Conservation (phyloP, 2,113 vertebrate species). For the Vidua chalybeata region DNA sequence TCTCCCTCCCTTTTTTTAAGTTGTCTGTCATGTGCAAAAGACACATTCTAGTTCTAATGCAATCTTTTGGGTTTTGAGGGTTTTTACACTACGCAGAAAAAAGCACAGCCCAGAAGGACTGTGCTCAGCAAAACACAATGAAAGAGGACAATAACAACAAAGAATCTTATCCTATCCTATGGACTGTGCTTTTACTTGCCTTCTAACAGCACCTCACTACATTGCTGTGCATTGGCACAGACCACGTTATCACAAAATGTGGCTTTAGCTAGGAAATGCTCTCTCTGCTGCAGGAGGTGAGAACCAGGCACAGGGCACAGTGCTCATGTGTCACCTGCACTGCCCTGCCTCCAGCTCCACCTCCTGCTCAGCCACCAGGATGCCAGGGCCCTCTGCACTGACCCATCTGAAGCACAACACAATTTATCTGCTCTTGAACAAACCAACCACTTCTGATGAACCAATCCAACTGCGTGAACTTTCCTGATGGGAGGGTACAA, state of each 20-base stretch:
- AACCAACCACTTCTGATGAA: background rate
- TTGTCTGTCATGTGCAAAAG: background rate
- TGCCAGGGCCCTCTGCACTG: accelerated
- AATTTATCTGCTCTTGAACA: background rate
- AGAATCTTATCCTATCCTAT: background rate
- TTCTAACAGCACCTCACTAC: background rate
- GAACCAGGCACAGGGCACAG: background rate
- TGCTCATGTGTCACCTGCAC: background rate
- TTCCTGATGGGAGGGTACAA: background rate
- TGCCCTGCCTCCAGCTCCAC: background rate
- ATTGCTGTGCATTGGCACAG: accelerated
- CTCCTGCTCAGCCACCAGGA: background rate
- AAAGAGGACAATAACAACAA: background rate
- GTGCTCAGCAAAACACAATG: background rate
- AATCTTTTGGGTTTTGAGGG: background rate
- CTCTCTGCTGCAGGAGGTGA: background rate
- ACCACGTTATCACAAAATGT: background rate
- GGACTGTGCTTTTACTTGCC: background rate
- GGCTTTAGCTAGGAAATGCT: background rate
- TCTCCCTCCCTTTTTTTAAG: accelerated
- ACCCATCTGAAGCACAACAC: background rate
- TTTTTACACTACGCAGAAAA: background rate
- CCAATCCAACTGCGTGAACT: background rate
- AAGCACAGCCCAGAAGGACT: background rate
- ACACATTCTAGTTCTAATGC: background rate